Evolutionary conservation across 2,797 vertebrate genomes (phyloP).

Genomic region (Tapera naevia): DNA sequence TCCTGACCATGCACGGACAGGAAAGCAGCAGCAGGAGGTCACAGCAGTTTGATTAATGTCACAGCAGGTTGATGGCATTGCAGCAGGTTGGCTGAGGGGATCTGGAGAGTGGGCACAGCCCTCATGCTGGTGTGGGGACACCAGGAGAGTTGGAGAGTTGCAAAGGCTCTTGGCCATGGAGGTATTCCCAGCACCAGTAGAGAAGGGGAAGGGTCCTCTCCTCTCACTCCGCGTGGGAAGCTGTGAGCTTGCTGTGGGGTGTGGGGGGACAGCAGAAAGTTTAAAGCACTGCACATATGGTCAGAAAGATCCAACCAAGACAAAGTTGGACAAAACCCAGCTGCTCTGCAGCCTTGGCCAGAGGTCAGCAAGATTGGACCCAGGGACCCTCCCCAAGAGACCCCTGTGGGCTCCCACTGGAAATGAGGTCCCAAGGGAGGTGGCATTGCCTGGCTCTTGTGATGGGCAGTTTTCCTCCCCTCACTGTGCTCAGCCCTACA

Average conservation of each 20-base stretch:
- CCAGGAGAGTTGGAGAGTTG: background rate
- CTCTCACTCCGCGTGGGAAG: background rate
- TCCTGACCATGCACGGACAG: background rate
- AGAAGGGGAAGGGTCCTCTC: background rate
- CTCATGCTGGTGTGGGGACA: rapidly evolving
- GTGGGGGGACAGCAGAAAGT: background rate
- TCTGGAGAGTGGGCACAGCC: background rate
- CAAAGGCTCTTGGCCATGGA: background rate
- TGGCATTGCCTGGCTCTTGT: background rate
- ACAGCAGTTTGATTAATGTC: background rate
- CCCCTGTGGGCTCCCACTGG: background rate
- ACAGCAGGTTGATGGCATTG: background rate
- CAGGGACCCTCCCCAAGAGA: too few relatives aligned
- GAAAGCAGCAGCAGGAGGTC: background rate
- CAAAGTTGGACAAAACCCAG: background rate
- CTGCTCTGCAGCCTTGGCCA: background rate
- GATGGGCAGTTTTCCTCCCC: background rate
- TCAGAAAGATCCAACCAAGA: background rate
- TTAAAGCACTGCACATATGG: background rate
- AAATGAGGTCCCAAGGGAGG: background rate
- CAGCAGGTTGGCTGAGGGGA: background rate
- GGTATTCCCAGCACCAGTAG: background rate
- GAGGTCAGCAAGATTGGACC: background rate
- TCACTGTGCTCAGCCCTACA: background rate
- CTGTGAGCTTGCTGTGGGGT: background rate